phyloP scores from a whole-genome alignment of 2,888 invertebrate genomes.

The Hydriomena furcata region DNA sequence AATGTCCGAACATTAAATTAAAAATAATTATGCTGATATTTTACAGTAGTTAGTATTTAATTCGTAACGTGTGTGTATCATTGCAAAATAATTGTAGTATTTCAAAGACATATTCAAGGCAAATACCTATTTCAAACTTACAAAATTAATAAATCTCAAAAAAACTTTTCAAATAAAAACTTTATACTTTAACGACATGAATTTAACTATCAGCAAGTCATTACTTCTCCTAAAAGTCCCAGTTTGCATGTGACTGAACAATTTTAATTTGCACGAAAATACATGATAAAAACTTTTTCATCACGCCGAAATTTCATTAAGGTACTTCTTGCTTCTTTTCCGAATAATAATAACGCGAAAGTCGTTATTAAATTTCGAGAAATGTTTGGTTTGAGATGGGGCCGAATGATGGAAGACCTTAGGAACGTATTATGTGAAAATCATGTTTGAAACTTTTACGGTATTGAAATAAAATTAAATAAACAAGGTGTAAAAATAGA shows the following conservation, averaged over 20 bases:
- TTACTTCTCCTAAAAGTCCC: not conserved
- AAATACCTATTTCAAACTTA: not conserved
- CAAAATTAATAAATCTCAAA: not conserved
- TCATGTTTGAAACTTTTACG: not conserved
- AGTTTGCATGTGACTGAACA: slow-evolving; percentile 17
- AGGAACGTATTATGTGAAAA: slow-evolving; percentile 1
- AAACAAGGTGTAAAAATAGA: too few species aligned
- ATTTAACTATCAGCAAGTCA: slow-evolving; percentile 11
- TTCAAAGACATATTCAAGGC: too few species aligned
- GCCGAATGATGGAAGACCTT: slow-evolving; percentile 4
- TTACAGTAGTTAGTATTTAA: too few species aligned
- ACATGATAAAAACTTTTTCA: slow-evolving; percentile 13
- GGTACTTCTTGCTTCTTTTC: slow-evolving; percentile 6
- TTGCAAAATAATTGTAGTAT: too few species aligned
- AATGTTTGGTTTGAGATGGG: slow-evolving; percentile 10
- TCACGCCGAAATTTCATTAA: slow-evolving; percentile 13
- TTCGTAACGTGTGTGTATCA: too few species aligned
- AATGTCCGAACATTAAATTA: too few species aligned
- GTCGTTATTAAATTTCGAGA: slow-evolving; percentile 16
- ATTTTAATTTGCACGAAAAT: slow-evolving; percentile 20
- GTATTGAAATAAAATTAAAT: too few species aligned
- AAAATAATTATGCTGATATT: too few species aligned
- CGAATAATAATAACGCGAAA: slow-evolving; percentile 14
- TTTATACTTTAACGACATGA: slow-evolving; percentile 6
- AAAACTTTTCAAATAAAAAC: slow-evolving; percentile 5